Evolutionary conservation across 1,140 invertebrate species (phyloP).

Genomic region (Leptinotarsa undecemlineata): DNA sequence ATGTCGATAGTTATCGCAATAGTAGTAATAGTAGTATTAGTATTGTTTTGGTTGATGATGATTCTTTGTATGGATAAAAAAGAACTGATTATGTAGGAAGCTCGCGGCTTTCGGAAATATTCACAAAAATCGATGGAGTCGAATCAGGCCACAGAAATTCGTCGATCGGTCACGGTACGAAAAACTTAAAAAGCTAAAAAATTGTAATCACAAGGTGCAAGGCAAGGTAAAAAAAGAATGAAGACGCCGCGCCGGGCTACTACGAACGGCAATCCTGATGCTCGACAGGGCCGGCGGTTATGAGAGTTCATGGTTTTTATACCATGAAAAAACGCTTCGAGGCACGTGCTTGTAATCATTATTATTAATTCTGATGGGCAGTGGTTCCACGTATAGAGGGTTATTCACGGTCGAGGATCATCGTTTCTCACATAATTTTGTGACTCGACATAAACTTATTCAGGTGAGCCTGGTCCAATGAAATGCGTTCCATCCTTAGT

Average conservation of each 20-base stretch:
- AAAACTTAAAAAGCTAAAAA: neutral
- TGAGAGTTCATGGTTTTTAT: neutral
- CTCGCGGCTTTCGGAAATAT: too few species aligned
- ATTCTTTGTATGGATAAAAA: too few species aligned
- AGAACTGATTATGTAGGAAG: too few species aligned
- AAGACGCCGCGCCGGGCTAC: neutral
- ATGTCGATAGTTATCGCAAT: too few species aligned
- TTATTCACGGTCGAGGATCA: too few species aligned
- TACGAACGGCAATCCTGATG: neutral
- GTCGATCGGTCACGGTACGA: neutral
- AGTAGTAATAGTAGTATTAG: too few species aligned
- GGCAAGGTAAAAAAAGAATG: neutral
- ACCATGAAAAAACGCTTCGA: conserved; percentile 2
- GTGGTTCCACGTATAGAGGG: neutral
- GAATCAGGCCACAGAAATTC: neutral
- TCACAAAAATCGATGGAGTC: too few species aligned
- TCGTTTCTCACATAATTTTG: too few species aligned
- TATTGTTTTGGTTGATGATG: too few species aligned
- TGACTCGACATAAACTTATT: too few species aligned
- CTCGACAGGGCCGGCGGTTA: neutral
- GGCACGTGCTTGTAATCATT: conserved; percentile 5
- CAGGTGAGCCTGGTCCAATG: too few species aligned
- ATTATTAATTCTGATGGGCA: conserved; percentile 3
- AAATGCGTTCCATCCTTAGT: too few species aligned
- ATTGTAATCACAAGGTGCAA: conserved; percentile 5